phyloP scores from a whole-genome alignment of 1,140 invertebrate genomes.

The Macrostomum lignano region DNA sequence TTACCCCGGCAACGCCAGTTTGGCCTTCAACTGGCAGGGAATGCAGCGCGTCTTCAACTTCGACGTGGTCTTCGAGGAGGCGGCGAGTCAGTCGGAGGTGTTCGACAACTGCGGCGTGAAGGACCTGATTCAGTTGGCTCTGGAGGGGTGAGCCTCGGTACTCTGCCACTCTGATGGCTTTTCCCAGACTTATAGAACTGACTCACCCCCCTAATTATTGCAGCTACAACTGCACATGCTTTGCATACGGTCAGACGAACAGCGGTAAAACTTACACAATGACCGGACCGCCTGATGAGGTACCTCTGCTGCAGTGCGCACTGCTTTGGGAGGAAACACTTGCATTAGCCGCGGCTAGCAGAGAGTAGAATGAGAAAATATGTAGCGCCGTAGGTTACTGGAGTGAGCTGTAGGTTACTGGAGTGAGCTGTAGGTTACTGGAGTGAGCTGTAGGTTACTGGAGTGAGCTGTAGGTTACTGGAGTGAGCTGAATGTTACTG shows the following conservation, averaged over 20 bases:
- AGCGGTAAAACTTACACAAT: slow-evolving; percentile 29
- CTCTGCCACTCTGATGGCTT: not conserved
- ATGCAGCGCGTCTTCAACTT: no score
- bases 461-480: no score
- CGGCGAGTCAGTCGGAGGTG: slow-evolving; percentile 18
- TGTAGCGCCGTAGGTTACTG: no score
- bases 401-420: no score
- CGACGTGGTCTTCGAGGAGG: slow-evolving; percentile 21
- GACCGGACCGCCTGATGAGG: slow-evolving; percentile 23
- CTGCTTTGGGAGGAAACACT: slow-evolving; percentile 7
- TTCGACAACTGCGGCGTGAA: slow-evolving; percentile 25
- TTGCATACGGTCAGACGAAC: slow-evolving; percentile 28
- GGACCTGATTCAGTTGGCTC: slow-evolving; percentile 20
- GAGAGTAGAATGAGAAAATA: no score
- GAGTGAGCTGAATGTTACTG: no score
- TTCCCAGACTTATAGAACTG: not conserved
- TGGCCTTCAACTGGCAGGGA: no score
- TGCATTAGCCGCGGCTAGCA: slow-evolving; percentile 14
- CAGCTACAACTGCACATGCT: slow-evolving; percentile 37
- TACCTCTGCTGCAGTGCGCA: slow-evolving; percentile 8
- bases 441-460: no score
- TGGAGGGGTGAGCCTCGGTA: slow-evolving; percentile 15
- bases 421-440: no score
- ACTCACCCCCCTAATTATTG: slow-evolving; percentile 6
- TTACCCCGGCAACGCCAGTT: no score